Conservation (phyloP, 2,888 invertebrate genomes). For the Lasioglossum morio region DNA sequence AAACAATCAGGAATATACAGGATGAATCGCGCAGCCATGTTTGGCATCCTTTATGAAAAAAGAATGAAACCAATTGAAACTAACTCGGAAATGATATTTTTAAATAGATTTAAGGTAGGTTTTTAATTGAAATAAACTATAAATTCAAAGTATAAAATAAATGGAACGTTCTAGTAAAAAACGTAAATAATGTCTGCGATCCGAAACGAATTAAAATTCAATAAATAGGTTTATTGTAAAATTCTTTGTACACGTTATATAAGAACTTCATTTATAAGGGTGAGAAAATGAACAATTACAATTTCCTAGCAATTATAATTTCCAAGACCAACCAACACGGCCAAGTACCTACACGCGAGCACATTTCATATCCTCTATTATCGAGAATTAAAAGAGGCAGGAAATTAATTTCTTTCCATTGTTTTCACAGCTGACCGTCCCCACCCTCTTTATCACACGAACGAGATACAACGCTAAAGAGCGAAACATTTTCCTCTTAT, state of each 20-base stretch:
- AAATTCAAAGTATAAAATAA: not conserved
- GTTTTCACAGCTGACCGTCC: conserved; percentile 4
- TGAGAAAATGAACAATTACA: not conserved
- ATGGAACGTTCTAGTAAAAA: not conserved
- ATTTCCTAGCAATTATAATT: not conserved
- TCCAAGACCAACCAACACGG: not conserved
- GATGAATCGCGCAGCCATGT: too few species aligned
- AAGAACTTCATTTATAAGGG: not conserved
- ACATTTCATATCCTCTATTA: not conserved
- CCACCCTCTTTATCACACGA: conserved; percentile 3
- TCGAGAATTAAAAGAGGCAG: not conserved
- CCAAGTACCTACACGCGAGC: not conserved
- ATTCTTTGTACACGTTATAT: not conserved
- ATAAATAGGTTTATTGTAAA: not conserved
- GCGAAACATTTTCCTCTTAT: conserved; percentile 45
- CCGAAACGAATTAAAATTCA: not conserved
- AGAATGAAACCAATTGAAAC: not conserved
- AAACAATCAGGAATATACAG: not conserved
- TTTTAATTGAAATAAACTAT: not conserved
- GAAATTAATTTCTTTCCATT: conserved; percentile 6
- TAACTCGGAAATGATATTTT: not conserved
- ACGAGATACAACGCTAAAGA: conserved; percentile 43
- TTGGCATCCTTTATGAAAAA: not conserved
- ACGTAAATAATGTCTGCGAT: not conserved
- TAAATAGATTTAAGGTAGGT: not conserved